Evolutionary conservation across 1,140 invertebrate genomes (phyloP).

Genomic region (Drosophila biarmipes): DNA sequence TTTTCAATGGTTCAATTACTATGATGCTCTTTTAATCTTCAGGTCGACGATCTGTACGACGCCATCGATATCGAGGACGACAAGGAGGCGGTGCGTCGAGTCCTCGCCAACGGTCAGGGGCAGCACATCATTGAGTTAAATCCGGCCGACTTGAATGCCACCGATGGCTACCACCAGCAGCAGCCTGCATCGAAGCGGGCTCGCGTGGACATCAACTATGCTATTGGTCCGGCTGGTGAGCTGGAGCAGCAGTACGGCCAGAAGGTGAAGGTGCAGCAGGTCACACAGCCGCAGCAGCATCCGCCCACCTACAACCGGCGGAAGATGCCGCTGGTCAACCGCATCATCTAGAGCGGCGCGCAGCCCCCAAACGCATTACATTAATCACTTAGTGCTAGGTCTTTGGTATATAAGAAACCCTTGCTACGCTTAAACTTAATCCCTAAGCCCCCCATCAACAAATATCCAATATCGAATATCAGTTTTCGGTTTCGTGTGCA

Average conservation of each 20-base stretch:
- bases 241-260: conserved; percentile 74
- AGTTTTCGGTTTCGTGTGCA: conserved; percentile 17
- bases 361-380: conserved; percentile 6
- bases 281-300: conserved; percentile 49
- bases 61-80: conserved; percentile 86
- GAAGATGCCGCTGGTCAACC: conserved; percentile 87
- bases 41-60: conserved; percentile 85
- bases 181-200: conserved; percentile 65
- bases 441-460: conserved; percentile 23
- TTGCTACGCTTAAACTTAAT: conserved; percentile 61
- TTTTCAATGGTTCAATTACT: neutral
- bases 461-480: conserved; percentile 45
- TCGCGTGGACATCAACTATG: conserved; percentile 80
- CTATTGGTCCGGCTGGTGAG: conserved; percentile 78
- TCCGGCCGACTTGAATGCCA: conserved; percentile 76
- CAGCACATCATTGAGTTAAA: conserved; percentile 75
- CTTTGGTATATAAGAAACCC: conserved; percentile 36
- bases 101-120: conserved; percentile 56
- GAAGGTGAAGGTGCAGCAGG: conserved; percentile 72
- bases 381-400: conserved; percentile 59
- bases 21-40: neutral
- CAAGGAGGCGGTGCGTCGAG: conserved; percentile 85
- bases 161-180: conserved; percentile 60
- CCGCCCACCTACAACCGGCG: conserved; percentile 84
- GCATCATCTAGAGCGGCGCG: conserved; percentile 84